phyloP scores from a whole-genome alignment of 2,888 invertebrate genomes.

The Gortyna flavago region DNA sequence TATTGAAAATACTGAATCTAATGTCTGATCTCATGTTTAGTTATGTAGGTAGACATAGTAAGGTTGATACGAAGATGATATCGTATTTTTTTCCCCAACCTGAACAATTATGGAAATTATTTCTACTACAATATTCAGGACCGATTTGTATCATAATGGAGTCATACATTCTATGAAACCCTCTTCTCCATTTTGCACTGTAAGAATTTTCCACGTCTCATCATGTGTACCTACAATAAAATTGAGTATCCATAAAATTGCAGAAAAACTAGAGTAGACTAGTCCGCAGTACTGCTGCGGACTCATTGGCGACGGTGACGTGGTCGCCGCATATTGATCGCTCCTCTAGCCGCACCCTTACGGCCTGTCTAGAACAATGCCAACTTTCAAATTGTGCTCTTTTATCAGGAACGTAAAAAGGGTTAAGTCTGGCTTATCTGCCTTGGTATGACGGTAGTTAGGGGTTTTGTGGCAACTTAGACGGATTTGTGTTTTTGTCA shows the following conservation, averaged over 20 bases:
- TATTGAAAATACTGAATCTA: conserved; percentile 24
- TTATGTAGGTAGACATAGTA: too few relatives aligned
- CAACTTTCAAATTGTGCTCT: conserved; percentile 49
- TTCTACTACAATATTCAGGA: conserved; percentile 28
- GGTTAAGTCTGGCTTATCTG: conserved; percentile 50
- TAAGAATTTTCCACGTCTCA: conserved; percentile 7
- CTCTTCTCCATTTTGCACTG: conserved; percentile 12
- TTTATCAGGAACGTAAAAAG: conserved; percentile 52
- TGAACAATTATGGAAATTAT: conserved; percentile 24
- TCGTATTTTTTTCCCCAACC: conserved; percentile 10
- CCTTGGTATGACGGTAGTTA: conserved; percentile 8
- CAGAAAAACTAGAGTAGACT: conserved; percentile 40
- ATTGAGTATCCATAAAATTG: conserved; percentile 29
- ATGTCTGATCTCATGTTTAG: conserved; percentile 37
- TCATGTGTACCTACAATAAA: conserved; percentile 29
- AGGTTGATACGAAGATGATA: conserved; percentile 5
- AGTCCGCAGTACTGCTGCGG: conserved; percentile 49
- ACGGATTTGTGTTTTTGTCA: conserved; percentile 23
- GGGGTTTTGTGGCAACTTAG: not conserved
- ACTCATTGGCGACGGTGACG: conserved; percentile 59
- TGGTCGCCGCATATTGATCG: conserved; percentile 61
- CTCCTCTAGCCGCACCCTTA: conserved; percentile 64
- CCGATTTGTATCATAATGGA: conserved; percentile 35
- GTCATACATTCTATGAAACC: conserved; percentile 9
- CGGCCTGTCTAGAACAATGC: conserved; percentile 52